These are phyloP conservation scores for Pseudocheirus occidentalis DNA, from an alignment of 2,797 vertebrate genomes.

Conservation along the genomic window DNA sequence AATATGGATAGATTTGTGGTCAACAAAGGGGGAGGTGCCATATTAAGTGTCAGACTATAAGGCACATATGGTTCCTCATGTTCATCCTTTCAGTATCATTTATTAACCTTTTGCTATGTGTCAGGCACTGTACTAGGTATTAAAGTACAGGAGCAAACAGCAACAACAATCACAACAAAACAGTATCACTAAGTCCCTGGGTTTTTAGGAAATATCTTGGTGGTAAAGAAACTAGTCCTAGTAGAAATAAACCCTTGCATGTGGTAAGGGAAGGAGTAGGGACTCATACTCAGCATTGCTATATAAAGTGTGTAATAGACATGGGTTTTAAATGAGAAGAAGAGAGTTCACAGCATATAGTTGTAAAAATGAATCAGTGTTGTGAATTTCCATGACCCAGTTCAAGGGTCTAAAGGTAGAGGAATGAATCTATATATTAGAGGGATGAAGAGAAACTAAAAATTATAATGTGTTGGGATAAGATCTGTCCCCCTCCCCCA, in stretches of 20 bases:
- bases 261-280: neutral
- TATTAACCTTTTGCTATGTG: neutral
- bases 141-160: neutral
- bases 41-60: neutral
- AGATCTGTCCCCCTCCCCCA: neutral
- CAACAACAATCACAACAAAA: too few relatives aligned
- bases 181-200: neutral
- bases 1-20: neutral
- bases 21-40: neutral
- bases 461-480: neutral
- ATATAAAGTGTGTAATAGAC: neutral
- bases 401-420: neutral
- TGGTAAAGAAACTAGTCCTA: neutral
- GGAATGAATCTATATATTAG: neutral
- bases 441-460: neutral
- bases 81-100: neutral
- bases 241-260: neutral
- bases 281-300: neutral
- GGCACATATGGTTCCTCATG: neutral
- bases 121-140: neutral
- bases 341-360: neutral
- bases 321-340: neutral
- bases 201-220: neutral
- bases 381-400: neutral
- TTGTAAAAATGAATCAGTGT: neutral